Base-by-base conservation (phyloP, 2,888 invertebrate genomes). In the Salticus scenicus region DNA sequence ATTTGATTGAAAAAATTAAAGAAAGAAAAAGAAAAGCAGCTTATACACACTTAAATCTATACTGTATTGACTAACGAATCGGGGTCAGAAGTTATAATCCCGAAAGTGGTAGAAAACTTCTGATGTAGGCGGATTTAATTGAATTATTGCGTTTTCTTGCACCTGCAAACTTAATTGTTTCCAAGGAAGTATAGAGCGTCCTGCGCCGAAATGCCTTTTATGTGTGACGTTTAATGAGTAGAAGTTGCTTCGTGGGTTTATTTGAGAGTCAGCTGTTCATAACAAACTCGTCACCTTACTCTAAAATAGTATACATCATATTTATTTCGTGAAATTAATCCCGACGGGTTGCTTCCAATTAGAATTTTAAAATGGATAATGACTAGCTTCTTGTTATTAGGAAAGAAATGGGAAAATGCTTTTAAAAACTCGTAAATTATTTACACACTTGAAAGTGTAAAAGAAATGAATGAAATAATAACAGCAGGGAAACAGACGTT, bases 91-190 rank as follows among this genome's bases (percentile, higher is more conserved):
- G 20, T 20, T 14, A 8, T 69, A 69, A 69, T 69, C 27, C 70
- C 17, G 0, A 24, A 28, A 24, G 17, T 37, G 14, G 12, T 17
- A 27, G 28, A 70, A n/a, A 28, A 33, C 37, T 42, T 24, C n/a
- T 33, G 31, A 57, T 31, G 83, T 84, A 77, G 83, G 83, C 51
- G 83, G 83, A 67, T 69, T 84, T 78, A 84, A 84, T 84, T 84
- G 67, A 77, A 84, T 84, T 77, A 84, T 69, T 66, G 66, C 72
- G n/a, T 71, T 76, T 70, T 42, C 71, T 72, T 77, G 77, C 83
- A 84, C 83, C 83, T 84, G 83, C 83, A 30, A 41, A 20, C 67
- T 51, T 72, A 84, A 84, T 84, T 77, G 77, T 42, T 77, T 67
- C 67, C 83, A 84, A 84, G 83, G 83, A 77, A 73, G 20, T 24